These are phyloP conservation scores for Yponomeuta evonymella DNA, from an alignment of 2,888 invertebrate species.

Conservation along the genomic window DNA sequence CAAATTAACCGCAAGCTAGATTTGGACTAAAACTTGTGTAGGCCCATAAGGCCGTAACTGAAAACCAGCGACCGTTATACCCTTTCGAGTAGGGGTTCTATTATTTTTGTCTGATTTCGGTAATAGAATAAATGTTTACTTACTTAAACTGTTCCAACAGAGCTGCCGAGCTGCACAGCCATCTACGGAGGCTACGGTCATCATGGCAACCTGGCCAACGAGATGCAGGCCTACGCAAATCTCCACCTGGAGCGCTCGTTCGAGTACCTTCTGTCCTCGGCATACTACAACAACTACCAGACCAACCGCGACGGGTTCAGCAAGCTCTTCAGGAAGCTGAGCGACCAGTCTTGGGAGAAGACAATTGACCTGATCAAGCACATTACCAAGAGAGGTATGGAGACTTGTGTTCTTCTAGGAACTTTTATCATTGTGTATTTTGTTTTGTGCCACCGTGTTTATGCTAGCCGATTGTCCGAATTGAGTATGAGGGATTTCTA, in stretches of 20 bases:
- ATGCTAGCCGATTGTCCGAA: too few relatives aligned
- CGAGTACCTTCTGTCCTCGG: slow-evolving; percentile 83
- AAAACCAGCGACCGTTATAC: not conserved
- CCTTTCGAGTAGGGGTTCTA: slow-evolving; percentile 7
- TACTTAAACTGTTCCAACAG: slow-evolving; percentile 28
- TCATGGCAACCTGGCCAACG: slow-evolving; percentile 57
- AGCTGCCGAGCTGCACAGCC: slow-evolving; percentile 77
- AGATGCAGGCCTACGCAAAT: slow-evolving; percentile 75
- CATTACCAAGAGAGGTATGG: slow-evolving; percentile 82
- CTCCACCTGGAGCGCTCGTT: slow-evolving; percentile 83
- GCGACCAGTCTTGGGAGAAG: slow-evolving; percentile 85
- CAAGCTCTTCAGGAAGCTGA: slow-evolving; percentile 82
- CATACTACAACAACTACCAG: slow-evolving; percentile 85
- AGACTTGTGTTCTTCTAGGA: not conserved
- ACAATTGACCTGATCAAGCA: slow-evolving; percentile 86
- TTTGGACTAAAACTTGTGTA: too few relatives aligned
- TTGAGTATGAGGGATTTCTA: too few relatives aligned
- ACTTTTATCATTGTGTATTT: too few relatives aligned
- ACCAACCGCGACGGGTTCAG: slow-evolving; percentile 86
- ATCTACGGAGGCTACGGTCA: slow-evolving; percentile 77
- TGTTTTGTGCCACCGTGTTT: too few relatives aligned
- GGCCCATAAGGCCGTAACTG: too few relatives aligned
- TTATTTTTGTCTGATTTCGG: too few relatives aligned
- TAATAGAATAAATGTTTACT: too few relatives aligned
- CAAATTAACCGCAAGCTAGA: too few relatives aligned